These are phyloP conservation scores for Microtus pennsylvanicus DNA, from an alignment of 2,113 vertebrate genomes.

Conservation along the genomic window DNA sequence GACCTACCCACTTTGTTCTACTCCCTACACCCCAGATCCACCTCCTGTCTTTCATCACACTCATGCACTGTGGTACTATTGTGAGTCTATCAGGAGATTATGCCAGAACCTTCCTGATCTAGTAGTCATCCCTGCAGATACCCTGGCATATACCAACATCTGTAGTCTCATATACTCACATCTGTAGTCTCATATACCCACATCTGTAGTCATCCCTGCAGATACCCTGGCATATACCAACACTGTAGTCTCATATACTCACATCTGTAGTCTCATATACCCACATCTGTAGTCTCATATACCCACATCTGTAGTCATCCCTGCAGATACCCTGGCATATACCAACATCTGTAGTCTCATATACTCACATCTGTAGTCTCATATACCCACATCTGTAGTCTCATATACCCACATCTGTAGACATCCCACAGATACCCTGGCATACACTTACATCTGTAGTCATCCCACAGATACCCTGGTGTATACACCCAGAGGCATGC, in stretches of 20 bases:
- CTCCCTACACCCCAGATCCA: background rate
- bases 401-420: too few species aligned
- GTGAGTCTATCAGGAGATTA: background rate
- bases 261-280: too few species aligned
- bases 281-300: background rate
- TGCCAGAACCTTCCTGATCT: background rate
- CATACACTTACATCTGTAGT: background rate
- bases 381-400: background rate
- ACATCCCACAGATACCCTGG: background rate
- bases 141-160: too few species aligned
- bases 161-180: too few species aligned
- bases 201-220: too few species aligned
- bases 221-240: rapidly evolving
- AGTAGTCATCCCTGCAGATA: too few species aligned
- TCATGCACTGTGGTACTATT: background rate
- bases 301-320: too few species aligned
- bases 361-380: background rate
- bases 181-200: too few species aligned
- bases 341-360: background rate
- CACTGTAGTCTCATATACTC: too few species aligned
- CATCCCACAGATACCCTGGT: background rate
- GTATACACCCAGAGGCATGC: background rate
- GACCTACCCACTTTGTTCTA: too few species aligned
- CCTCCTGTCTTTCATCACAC: background rate
- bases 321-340: background rate